phyloP scores from a whole-genome alignment of 2,113 vertebrate species.

The Conger conger region DNA sequence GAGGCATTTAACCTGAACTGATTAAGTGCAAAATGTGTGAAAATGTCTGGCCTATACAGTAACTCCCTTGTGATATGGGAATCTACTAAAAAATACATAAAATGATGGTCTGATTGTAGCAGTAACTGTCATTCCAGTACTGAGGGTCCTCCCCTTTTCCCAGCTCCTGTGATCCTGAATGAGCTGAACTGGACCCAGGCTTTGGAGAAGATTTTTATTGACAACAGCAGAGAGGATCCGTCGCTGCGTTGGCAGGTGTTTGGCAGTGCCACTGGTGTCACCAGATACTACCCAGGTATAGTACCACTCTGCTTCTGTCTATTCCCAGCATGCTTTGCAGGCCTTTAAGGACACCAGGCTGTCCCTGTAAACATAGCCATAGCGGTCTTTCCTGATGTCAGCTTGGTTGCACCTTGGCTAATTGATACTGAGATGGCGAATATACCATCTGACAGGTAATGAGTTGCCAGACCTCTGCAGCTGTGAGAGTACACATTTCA shows the following conservation, averaged over 20 bases:
- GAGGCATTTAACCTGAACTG: not conserved
- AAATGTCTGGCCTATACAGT: not conserved
- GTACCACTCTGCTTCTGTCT: not conserved
- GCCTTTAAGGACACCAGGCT: not conserved
- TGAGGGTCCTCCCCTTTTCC: slow-evolving; percentile 14
- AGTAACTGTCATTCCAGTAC: not conserved
- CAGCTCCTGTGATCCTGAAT: slow-evolving; percentile 92
- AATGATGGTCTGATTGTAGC: not conserved
- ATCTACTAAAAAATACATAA: too few species aligned
- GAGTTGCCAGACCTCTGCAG: too few species aligned
- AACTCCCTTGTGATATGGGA: not conserved
- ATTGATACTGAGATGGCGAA: too few species aligned
- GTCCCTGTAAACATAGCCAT: not conserved
- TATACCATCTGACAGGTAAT: too few species aligned
- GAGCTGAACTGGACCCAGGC: slow-evolving; percentile 97
- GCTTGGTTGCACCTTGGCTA: too few species aligned
- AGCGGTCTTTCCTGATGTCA: not conserved
- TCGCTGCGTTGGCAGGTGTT: slow-evolving; percentile 96
- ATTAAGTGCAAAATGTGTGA: not conserved
- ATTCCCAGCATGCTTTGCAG: not conserved
- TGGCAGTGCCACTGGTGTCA: slow-evolving; percentile 93
- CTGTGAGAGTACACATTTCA: not conserved
- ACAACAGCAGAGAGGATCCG: slow-evolving; percentile 89
- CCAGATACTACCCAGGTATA: slow-evolving; percentile 92
- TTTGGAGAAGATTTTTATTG: slow-evolving; percentile 90